Conservation (phyloP, 2,797 vertebrate species). For the Hemitrygon akajei region DNA sequence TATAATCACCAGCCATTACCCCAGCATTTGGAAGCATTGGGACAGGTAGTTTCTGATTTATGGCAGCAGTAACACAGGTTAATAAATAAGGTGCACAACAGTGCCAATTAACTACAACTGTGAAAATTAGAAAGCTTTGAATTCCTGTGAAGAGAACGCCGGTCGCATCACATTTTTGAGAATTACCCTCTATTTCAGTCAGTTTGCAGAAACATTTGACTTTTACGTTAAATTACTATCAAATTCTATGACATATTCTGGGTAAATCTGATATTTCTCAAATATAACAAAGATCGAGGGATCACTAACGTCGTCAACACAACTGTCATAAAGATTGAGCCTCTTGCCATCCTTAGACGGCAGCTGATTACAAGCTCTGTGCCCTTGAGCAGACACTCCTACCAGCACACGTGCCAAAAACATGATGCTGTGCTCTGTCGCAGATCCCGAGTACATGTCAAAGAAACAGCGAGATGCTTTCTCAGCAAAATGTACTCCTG, state of each 20-base stretch:
- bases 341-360: conserved; percentile 46
- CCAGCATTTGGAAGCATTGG: too few species aligned
- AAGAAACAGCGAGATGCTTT: conserved; percentile 50
- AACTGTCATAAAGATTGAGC: conserved; percentile 35
- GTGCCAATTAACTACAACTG: neutral
- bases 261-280: conserved; percentile 40
- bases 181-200: neutral
- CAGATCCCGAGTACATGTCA: conserved; percentile 42
- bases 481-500: conserved; percentile 61
- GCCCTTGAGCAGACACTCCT: conserved; percentile 48
- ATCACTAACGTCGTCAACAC: conserved; percentile 23
- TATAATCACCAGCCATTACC: too few species aligned
- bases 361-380: conserved; percentile 1
- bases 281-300: conserved; percentile 40
- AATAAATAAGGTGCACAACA: neutral
- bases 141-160: neutral
- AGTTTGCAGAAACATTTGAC: neutral
- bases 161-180: neutral
- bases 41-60: too few species aligned
- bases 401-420: conserved; percentile 58
- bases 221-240: neutral
- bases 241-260: conserved; percentile 40
- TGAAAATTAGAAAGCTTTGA: neutral
- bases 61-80: too few species aligned
- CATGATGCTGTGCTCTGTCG: conserved; percentile 42